Conservation (phyloP, 2,888 invertebrate species). For the Nomada hirtipes region DNA sequence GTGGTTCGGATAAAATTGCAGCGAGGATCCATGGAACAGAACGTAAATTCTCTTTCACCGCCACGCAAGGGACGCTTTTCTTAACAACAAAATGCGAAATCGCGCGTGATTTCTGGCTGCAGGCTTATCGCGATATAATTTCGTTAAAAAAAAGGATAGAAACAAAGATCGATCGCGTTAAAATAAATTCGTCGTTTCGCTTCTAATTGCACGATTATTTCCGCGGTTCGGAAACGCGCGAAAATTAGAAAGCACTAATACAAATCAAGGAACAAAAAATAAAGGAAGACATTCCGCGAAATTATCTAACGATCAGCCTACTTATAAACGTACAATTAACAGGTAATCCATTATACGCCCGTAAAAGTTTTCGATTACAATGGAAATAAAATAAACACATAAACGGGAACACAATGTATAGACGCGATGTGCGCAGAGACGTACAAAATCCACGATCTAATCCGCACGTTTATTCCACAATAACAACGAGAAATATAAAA, state of each 20-base stretch:
- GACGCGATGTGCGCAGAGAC: constrained; percentile 50
- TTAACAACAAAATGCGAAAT: not conserved
- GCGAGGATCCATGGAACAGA: constrained; percentile 60
- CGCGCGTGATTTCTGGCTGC: not conserved
- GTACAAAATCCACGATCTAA: constrained; percentile 50
- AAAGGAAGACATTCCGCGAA: not conserved
- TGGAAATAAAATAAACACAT: not conserved
- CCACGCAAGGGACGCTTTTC: not conserved
- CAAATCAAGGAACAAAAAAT: not conserved
- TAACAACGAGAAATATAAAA: constrained; percentile 52
- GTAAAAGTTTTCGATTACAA: constrained; percentile 14
- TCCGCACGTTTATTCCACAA: constrained; percentile 40
- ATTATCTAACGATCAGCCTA: constrained; percentile 11
- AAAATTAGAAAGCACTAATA: not conserved
- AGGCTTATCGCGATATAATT: constrained; percentile 18
- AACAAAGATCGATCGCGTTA: not conserved
- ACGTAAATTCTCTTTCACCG: not conserved
- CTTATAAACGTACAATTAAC: not conserved
- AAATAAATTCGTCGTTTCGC: not conserved
- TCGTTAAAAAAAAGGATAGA: not conserved
- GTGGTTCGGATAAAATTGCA: constrained; percentile 72
- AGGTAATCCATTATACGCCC: constrained; percentile 2
- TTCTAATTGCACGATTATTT: too few relatives aligned
- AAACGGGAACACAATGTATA: constrained; percentile 1
- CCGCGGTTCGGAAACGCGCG: not conserved